phyloP scores from a whole-genome alignment of 2,797 vertebrate genomes.

The Hylomyscus alleni region DNA sequence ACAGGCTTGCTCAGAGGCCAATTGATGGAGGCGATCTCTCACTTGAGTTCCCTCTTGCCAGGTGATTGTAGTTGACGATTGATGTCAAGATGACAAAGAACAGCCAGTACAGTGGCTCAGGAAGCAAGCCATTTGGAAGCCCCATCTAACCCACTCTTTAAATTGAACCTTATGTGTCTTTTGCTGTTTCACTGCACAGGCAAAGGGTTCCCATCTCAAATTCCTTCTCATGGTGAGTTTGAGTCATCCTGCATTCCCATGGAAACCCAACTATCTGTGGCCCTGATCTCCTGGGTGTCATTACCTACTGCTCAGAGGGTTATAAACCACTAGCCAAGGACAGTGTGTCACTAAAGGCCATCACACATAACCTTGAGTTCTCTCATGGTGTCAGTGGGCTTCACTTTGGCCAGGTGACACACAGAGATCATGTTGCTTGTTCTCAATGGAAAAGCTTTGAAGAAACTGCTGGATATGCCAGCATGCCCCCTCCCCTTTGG shows the following conservation, averaged over 20 bases:
- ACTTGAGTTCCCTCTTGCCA: not conserved
- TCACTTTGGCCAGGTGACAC: not conserved
- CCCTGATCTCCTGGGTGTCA: accelerated
- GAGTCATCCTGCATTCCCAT: accelerated
- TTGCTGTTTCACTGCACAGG: not conserved
- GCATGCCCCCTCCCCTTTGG: accelerated
- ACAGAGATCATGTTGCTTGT: not conserved
- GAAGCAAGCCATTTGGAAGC: not conserved
- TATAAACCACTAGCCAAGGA: no score
- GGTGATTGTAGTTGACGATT: no score
- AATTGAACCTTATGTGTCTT: not conserved
- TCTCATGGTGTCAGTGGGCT: accelerated
- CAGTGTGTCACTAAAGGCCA: not conserved
- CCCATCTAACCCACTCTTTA: not conserved
- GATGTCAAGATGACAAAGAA: not conserved
- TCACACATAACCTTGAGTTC: not conserved
- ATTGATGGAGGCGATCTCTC: no score
- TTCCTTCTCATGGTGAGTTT: not conserved
- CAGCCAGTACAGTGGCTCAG: not conserved
- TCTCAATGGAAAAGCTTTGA: not conserved
- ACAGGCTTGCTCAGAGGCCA: not conserved
- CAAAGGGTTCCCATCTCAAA: no score
- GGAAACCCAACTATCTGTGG: accelerated
- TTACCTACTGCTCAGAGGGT: not conserved
- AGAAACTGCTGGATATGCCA: not conserved